Base-by-base conservation (phyloP, 1,140 invertebrate species). In the Drosophila mayri region DNA sequence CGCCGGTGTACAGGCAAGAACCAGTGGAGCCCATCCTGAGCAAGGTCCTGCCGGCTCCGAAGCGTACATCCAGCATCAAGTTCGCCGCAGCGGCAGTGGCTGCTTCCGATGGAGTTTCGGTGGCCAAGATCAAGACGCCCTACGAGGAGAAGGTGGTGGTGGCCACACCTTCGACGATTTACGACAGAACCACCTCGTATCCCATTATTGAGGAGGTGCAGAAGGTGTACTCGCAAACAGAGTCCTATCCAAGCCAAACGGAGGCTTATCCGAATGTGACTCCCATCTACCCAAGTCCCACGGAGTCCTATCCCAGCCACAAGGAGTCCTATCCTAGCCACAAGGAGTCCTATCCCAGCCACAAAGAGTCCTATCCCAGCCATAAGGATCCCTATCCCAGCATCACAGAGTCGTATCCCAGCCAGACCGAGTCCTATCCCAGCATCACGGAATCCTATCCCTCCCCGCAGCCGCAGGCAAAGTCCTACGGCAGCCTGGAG, bases 121-220 rank as follows among this genome's bases (percentile, higher is more conserved):
- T 84, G 18, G 84, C 85, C 58, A 84, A 77, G 61, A 78, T 75
- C 12, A 88, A 88, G 41, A 90, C 84, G 9, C 84, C 84, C 0
- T 88, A 90, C 40, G 49, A 68, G 9, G 71, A 90, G 62, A 79
- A 88, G 37, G 59, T 85, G 10, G 77, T 55, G 7, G 85, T 90
- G 20, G 85, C 54, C 35, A 90, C 80, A 0, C 71, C 77, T 2
- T 49, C 76, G 1, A 70, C 85, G 6, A 59, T 68, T 38, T 87
- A 87, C 37, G 83, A 88, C 14, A 72, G 71, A 32, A 84, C 83
- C 60, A 87, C 83, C 8, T 61, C 83, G 3, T 87, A 87, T 64
- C 83, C 83, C 0, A 44, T 81, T 40, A n/a, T 79, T 0, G 73
- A 76, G 44, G 73, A 65, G 35, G 52, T 25, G 52, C 77, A 68